Conservation (phyloP, 2,888 invertebrate genomes). For the Scaptomyza parva region DNA sequence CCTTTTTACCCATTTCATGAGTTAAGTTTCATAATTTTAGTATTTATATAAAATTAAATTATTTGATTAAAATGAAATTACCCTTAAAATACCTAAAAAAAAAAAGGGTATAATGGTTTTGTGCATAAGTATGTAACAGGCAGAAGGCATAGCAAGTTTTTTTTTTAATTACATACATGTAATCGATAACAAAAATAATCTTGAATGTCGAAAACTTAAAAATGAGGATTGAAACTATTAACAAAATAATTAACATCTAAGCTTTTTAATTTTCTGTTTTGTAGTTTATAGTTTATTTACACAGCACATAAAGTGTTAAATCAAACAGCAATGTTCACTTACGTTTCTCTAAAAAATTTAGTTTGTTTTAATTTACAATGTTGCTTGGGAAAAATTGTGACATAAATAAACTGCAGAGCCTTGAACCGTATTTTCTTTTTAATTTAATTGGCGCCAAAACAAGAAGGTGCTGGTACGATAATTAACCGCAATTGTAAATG, state of each 20-base stretch:
- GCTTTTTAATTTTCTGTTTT: conserved; percentile 14
- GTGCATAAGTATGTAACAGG: background rate
- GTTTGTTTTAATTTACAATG: conserved; percentile 19
- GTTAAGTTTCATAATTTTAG: too few species aligned
- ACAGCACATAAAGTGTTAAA: background rate
- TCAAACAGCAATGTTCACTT: background rate
- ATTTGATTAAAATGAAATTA: too few species aligned
- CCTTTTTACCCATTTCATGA: too few species aligned
- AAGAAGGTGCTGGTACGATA: background rate
- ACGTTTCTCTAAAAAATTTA: conserved; percentile 4
- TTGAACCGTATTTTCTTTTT: conserved; percentile 27
- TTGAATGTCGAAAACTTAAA: too few species aligned
- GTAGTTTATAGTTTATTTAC: conserved; percentile 15
- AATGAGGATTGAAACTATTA: too few species aligned
- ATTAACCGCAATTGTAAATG: conserved; percentile 8
- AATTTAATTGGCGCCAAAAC: conserved; percentile 8
- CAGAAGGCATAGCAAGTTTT: background rate
- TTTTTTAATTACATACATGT: conserved; percentile 3
- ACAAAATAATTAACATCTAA: too few species aligned
- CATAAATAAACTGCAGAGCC: conserved; percentile 8
- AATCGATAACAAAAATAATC: too few species aligned
- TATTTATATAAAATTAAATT: too few species aligned
- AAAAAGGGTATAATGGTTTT: too few species aligned
- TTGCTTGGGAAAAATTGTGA: conserved; percentile 1
- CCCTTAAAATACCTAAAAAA: too few species aligned